Evolutionary conservation across 2,113 vertebrate species (phyloP).

Genomic region (Chloropsis cyanopogon): DNA sequence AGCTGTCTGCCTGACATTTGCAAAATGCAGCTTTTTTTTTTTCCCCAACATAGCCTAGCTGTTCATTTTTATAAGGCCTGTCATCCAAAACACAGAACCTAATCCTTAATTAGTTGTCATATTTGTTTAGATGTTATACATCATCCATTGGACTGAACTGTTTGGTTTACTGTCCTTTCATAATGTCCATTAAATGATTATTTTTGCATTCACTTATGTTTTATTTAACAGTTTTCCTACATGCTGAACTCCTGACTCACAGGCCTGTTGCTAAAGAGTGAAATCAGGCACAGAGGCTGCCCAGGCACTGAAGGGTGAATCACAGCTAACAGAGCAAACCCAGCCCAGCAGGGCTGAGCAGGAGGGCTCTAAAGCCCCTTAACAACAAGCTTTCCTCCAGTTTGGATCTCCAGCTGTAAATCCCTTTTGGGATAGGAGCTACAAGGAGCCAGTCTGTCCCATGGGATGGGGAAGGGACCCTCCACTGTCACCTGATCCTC

Average conservation of each 20-base stretch:
- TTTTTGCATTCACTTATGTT: constrained; percentile 31
- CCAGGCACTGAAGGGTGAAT: neutral
- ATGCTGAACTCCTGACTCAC: neutral
- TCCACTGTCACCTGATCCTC: rapidly evolving
- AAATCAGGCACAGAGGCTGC: neutral
- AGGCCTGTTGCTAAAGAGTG: neutral
- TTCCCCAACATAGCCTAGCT: neutral
- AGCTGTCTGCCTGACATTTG: constrained; percentile 61
- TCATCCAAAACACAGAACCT: constrained; percentile 35
- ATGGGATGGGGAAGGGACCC: neutral
- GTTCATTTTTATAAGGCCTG: constrained; percentile 42
- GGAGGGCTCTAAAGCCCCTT: neutral
- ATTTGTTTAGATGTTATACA: constrained; percentile 50
- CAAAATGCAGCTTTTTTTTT: constrained; percentile 2
- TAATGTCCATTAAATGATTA: constrained; percentile 1
- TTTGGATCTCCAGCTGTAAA: neutral
- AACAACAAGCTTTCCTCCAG: neutral
- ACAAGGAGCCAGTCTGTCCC: neutral
- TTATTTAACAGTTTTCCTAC: constrained; percentile 1
- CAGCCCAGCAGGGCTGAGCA: neutral
- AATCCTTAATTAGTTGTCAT: constrained; percentile 64
- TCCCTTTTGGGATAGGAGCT: neutral
- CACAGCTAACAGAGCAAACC: neutral
- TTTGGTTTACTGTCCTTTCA: constrained; percentile 36
- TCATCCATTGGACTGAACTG: constrained; percentile 1